Conservation (phyloP, 1,140 invertebrate genomes). For the Pseudomyrmex flavicornis region DNA sequence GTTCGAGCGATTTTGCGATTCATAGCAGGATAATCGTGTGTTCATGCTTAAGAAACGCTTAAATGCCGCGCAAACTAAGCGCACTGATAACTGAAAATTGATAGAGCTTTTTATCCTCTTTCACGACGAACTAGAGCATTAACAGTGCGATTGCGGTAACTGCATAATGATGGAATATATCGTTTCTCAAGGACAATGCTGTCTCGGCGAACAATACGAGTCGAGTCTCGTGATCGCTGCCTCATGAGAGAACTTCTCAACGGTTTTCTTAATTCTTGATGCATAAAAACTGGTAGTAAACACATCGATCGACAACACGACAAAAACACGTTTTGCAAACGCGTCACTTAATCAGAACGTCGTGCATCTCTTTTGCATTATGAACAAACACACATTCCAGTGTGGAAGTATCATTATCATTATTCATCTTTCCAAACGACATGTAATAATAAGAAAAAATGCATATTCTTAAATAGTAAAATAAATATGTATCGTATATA, state of each 20-base stretch:
- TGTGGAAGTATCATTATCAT: too few relatives aligned
- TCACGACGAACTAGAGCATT: slow-evolving; percentile 76
- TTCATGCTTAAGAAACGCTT: slow-evolving; percentile 44
- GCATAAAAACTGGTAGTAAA: slow-evolving; percentile 28
- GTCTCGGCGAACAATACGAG: slow-evolving; percentile 55
- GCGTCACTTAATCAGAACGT: not conserved
- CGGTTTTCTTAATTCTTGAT: slow-evolving; percentile 55
- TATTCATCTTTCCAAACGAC: not conserved
- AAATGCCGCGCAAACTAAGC: slow-evolving; percentile 28
- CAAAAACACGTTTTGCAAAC: not conserved
- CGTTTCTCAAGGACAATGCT: slow-evolving; percentile 67
- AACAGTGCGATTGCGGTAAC: slow-evolving; percentile 66
- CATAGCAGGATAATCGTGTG: slow-evolving; percentile 8
- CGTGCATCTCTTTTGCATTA: too few relatives aligned
- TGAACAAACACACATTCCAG: too few relatives aligned
- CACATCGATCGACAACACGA: not conserved
- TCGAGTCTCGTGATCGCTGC: slow-evolving; percentile 19
- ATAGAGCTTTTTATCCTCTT: slow-evolving; percentile 46
- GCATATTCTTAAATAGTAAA: too few relatives aligned
- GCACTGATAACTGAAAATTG: slow-evolving; percentile 40
- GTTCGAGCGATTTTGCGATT: slow-evolving; percentile 23
- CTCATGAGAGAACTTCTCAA: slow-evolving; percentile 60
- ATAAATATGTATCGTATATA: not conserved
- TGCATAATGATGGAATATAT: slow-evolving; percentile 68
- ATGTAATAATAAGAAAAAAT: too few relatives aligned